phyloP scores from a whole-genome alignment of 2,888 invertebrate species.

The Xanthorhoe designata region DNA sequence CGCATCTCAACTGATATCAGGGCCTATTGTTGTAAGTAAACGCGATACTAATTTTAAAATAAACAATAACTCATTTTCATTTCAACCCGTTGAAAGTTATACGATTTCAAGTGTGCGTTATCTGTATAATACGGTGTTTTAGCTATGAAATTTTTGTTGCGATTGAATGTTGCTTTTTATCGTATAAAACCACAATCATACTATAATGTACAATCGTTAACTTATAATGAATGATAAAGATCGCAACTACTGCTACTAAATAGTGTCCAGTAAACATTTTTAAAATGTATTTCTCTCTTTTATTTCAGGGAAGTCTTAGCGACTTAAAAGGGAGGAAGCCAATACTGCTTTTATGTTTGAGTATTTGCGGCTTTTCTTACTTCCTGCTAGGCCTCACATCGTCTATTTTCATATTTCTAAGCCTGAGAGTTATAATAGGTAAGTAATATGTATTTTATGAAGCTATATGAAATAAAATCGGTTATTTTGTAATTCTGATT shows the following conservation, averaged over 20 bases:
- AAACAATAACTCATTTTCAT: not conserved
- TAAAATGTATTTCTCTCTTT: not conserved
- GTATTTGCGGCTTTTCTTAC: constrained; percentile 76
- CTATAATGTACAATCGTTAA: too few species aligned
- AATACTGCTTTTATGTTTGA: constrained; percentile 71
- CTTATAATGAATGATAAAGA: too few species aligned
- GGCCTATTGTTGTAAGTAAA: constrained; percentile 79
- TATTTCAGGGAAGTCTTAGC: constrained; percentile 83
- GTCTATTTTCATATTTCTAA: constrained; percentile 72
- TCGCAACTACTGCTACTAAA: too few species aligned
- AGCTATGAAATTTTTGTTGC: too few species aligned
- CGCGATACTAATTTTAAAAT: not conserved
- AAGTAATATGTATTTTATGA: constrained; percentile 37
- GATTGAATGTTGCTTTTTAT: too few species aligned
- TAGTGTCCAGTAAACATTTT: too few species aligned
- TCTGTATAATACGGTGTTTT: too few species aligned
- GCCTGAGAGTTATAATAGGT: constrained; percentile 79
- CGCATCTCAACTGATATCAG: constrained; percentile 83
- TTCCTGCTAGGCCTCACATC: constrained; percentile 75
- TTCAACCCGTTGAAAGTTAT: not conserved
- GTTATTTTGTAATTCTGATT: too few species aligned
- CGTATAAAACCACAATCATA: too few species aligned
- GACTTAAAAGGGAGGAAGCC: constrained; percentile 82
- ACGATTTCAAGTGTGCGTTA: not conserved
- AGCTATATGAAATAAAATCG: too few species aligned